A percentile compares a stretch with the other conserved stretches of the same genome.
phyloP scores from a whole-genome alignment of 2,113 vertebrate genomes.

The Campylomormyrus numenius region DNA sequence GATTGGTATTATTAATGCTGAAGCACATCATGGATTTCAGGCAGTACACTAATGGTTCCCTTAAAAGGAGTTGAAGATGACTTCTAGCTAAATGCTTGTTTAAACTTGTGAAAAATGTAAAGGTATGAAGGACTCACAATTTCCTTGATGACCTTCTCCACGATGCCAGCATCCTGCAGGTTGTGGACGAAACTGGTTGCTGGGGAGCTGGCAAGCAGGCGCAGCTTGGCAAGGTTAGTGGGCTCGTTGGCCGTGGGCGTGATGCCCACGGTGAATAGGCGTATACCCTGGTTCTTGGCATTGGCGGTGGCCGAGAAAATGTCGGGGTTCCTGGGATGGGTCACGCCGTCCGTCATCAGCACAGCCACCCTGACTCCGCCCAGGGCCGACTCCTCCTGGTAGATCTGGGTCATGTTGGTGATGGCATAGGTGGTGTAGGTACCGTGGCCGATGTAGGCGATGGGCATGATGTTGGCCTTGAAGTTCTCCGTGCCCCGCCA shows the following conservation, averaged over 20 bases:
- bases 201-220: slow-evolving; percentile 71
- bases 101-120: slow-evolving; percentile 24
- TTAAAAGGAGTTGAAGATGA: background rate
- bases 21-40: background rate
- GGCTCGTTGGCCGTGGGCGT: slow-evolving; percentile 71
- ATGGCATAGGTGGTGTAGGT: slow-evolving; percentile 86
- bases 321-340: slow-evolving; percentile 82
- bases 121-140: slow-evolving; percentile 65
- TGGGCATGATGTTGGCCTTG: slow-evolving; percentile 63
- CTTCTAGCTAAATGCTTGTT: background rate
- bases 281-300: slow-evolving; percentile 80
- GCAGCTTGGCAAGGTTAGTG: slow-evolving; percentile 69
- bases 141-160: slow-evolving; percentile 68
- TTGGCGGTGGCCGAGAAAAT: slow-evolving; percentile 79
- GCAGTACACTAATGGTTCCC: background rate
- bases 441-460: slow-evolving; percentile 78
- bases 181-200: slow-evolving; percentile 70
- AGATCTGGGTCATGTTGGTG: slow-evolving; percentile 83
- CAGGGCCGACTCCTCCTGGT: slow-evolving; percentile 64
- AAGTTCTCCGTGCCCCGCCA: slow-evolving; percentile 76
- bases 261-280: slow-evolving; percentile 79
- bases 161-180: slow-evolving; percentile 68
- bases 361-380: slow-evolving; percentile 68
- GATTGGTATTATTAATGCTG: background rate
- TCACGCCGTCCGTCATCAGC: slow-evolving; percentile 74